Evolutionary conservation across 1,140 invertebrate species (phyloP).

Genomic region (Meteorus sp.): DNA sequence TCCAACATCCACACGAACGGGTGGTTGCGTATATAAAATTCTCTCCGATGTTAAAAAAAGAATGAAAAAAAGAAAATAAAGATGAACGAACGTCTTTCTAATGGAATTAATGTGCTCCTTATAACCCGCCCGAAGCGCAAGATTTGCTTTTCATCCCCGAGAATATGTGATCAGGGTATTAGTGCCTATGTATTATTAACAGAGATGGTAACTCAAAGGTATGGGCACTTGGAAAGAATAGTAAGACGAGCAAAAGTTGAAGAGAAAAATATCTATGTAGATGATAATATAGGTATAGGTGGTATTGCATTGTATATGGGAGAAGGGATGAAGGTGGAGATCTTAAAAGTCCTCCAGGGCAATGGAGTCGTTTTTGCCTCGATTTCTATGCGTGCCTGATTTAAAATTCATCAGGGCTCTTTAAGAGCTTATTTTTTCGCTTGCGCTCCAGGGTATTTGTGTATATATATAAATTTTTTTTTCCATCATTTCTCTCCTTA

Average conservation of each 20-base stretch:
- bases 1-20: too few relatives aligned
- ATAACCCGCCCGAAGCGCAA: slow-evolving; percentile 49
- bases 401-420: slow-evolving; percentile 60
- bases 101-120: slow-evolving; percentile 53
- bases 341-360: slow-evolving; percentile 50
- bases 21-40: background rate
- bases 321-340: slow-evolving; percentile 19
- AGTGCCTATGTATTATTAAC: slow-evolving; percentile 35
- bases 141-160: slow-evolving; percentile 54
- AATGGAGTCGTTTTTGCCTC: slow-evolving; percentile 50
- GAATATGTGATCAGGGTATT: slow-evolving; percentile 61
- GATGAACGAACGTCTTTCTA: slow-evolving; percentile 36
- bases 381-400: slow-evolving; percentile 56
- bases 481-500: too few relatives aligned
- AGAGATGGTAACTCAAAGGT: slow-evolving; percentile 51
- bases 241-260: background rate
- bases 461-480: too few relatives aligned
- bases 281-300: slow-evolving; percentile 21
- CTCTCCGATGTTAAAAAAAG: background rate
- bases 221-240: slow-evolving; percentile 1
- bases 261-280: slow-evolving; percentile 8
- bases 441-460: slow-evolving; percentile 55
- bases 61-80: slow-evolving; percentile 1
- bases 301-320: background rate
- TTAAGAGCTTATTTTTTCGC: slow-evolving; percentile 59